phyloP scores from a whole-genome alignment of 2,888 invertebrate genomes.

The Ecdyonurus torrentis region DNA sequence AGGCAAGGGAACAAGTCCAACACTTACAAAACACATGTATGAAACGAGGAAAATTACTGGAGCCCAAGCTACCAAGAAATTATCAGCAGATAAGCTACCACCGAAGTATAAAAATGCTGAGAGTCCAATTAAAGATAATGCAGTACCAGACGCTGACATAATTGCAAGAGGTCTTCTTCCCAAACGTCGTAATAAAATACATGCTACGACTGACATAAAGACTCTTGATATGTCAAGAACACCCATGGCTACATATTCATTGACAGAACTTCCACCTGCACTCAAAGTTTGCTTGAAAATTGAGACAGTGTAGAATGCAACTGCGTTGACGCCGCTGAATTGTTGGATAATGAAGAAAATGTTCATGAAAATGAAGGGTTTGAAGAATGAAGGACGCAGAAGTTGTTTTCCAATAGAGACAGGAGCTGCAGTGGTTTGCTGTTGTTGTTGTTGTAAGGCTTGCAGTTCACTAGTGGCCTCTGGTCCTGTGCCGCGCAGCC shows the following conservation, averaged over 20 bases:
- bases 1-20: conserved; percentile 47
- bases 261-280: conserved; percentile 27
- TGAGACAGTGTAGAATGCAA: conserved; percentile 49
- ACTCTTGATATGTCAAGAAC: conserved; percentile 45
- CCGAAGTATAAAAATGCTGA: conserved; percentile 31
- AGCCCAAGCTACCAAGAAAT: conserved; percentile 23
- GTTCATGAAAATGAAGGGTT: conserved; percentile 42
- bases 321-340: conserved; percentile 52
- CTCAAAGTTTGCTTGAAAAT: conserved; percentile 34
- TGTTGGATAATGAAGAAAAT: conserved; percentile 48
- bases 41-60: conserved; percentile 34
- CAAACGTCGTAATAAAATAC: conserved; percentile 40
- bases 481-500: conserved; percentile 38
- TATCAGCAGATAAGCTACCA: conserved; percentile 22
- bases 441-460: conserved; percentile 30
- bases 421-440: conserved; percentile 17
- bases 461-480: conserved; percentile 32
- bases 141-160: conserved; percentile 43
- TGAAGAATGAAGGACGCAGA: conserved; percentile 25
- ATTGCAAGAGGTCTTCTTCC: conserved; percentile 46
- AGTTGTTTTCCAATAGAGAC: conserved; percentile 11
- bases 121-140: conserved; percentile 37
- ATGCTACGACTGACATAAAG: conserved; percentile 41
- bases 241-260: conserved; percentile 47
- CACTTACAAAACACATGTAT: conserved; percentile 40